Base-by-base conservation (phyloP, 2,888 invertebrate species). In the Chymomyza caudatula region DNA sequence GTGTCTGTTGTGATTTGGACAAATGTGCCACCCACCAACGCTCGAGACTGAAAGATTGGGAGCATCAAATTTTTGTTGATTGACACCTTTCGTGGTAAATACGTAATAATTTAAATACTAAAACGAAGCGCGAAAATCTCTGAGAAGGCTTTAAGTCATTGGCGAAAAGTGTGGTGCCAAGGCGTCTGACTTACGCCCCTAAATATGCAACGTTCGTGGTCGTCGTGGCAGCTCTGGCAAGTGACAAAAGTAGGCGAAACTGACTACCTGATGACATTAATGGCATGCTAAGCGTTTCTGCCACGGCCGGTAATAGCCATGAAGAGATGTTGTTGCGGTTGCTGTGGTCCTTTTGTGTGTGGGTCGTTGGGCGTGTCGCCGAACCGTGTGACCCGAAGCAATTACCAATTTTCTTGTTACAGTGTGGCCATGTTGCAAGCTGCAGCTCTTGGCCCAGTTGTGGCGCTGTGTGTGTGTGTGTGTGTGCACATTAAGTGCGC, bases 401-500 rank as follows among this genome's bases (percentile, higher is more conserved):
- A 82, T 82, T 82, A 82, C 85, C 82, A 82, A 82, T 85, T 84
- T 81, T 74, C 77, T 77, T 77, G 78, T 76, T 74, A 72, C 78
- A 74, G 64, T 80, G 77, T 47, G 47, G 47, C 17, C 47, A 19
- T 47, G 47, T 25, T 29, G 56, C 51, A 19, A 43, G 53, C 52
- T 67, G 52, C 63, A 52, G 68, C 51, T 52, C 51, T 25, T 64
- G 75, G 53, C 67, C 66, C 63, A 69, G 59, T 69, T 72, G 47
- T 57, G 51, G 52, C n/a, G n/a, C n/a, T 25, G 57, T 44, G 59
- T 67, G 62, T 60, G 55, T 61, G 55, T 56, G 44, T 70, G 60
- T 60, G 42, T 64, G 49, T 56, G 78, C 69, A 73, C 78, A 76
- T 74, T 79, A 82, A 78, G 82, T 78, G 79, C 67, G 74, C 78